These are phyloP conservation scores for Eupithecia centaureata DNA, from an alignment of 2,888 invertebrate genomes.

Conservation along the genomic window DNA sequence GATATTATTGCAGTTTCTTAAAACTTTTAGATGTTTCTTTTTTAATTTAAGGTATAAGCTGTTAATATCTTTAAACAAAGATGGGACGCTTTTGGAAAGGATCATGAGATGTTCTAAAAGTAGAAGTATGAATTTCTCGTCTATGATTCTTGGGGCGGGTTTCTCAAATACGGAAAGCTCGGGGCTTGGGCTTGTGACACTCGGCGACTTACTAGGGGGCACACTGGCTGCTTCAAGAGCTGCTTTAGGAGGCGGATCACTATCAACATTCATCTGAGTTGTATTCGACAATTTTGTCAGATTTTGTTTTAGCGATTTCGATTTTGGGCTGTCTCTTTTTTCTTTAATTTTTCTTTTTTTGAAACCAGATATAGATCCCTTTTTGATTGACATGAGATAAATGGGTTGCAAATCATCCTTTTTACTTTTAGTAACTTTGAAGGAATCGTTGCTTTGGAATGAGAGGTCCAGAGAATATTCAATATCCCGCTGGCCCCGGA, in stretches of 20 bases:
- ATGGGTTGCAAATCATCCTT: constrained; percentile 57
- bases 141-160: constrained; percentile 58
- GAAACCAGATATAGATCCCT: constrained; percentile 40
- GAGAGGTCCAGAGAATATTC: constrained; percentile 52
- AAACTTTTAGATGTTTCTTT: constrained; percentile 60
- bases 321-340: not conserved
- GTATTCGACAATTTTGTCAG: constrained; percentile 1
- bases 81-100: constrained; percentile 62
- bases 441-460: constrained; percentile 50
- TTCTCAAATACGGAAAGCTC: constrained; percentile 54
- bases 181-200: constrained; percentile 24
- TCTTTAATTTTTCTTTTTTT: constrained; percentile 51
- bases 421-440: constrained; percentile 38
- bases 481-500: constrained; percentile 47
- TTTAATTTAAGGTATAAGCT: constrained; percentile 59
- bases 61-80: constrained; percentile 65
- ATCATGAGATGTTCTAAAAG: constrained; percentile 66
- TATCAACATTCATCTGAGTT: not conserved
- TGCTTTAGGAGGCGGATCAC: not conserved
- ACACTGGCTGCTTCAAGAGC: not conserved
- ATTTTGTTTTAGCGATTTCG: not conserved
- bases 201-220: constrained; percentile 22
- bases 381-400: constrained; percentile 61
- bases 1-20: constrained; percentile 48
- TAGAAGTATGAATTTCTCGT: constrained; percentile 69